Evolutionary conservation across 2,113 vertebrate genomes (phyloP), one percentile per base, ranked within the genome.

Genomic region (Glareola pratincola): DNA sequence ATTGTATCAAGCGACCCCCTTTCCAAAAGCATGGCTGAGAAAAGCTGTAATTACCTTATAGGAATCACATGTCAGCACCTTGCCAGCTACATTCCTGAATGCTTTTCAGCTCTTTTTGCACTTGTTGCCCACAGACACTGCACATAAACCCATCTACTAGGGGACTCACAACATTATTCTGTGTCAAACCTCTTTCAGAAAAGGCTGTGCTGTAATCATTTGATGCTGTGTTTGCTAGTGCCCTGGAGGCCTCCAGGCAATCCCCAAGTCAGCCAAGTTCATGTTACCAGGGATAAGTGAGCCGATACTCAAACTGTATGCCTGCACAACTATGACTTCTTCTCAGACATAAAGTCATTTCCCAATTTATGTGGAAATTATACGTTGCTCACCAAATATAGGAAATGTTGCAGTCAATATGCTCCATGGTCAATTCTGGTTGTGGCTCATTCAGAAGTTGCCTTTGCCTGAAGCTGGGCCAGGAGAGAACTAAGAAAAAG

Each of bases 61-160:
- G 72, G 53, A 86, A 85, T 94, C 64, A 72, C 45, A 60, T 63
- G 68, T 92, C 89, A 96, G 79, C 84, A 94, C 89, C 92, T 97
- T 95, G 86, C 76, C 86, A 95, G 62, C 84, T 92, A 41, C 24
- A 34, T 91, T 92, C 69, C 77, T 95, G 51, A 92, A 56, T 72
- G 68, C 41, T 95, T 10, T 53, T 75, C 66, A 62, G 57, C 27
- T 64, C 71, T 66, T 75, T 91, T 84, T 81, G 69, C 43, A 75
- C 76, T 92, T 92, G 60, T 69, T 96, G 75, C 80, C 66, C 76
- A 79, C 73, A 87, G 94, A 87, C 56, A 36, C 41, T 85, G 48
- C 12, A 45, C 36, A 57, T 85, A 87, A 96, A 94, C 26, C 48
- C 20, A 9, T 73, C 48, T 54, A 54, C 22, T 45, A 48, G 37